These are phyloP conservation scores for Morus bassanus DNA, from an alignment of 2,797 vertebrate genomes.

Conservation along the genomic window DNA sequence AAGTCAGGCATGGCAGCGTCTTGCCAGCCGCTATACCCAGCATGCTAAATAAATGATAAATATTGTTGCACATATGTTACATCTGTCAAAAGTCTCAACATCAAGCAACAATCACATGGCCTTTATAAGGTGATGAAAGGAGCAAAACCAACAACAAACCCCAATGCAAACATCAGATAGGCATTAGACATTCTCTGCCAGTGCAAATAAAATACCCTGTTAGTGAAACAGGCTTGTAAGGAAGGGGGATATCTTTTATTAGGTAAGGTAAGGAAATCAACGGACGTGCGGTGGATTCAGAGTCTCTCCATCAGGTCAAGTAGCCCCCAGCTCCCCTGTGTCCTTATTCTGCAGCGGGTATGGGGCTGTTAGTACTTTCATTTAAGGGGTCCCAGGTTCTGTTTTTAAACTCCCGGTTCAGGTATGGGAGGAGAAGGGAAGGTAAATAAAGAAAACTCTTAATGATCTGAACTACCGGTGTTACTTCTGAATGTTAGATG, in stretches of 20 bases:
- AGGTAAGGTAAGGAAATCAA: background rate
- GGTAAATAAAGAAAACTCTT: background rate
- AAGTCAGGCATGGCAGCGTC: constrained; percentile 57
- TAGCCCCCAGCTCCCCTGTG: background rate
- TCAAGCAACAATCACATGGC: constrained; percentile 14
- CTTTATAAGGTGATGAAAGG: constrained; percentile 55
- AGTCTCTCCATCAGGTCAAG: background rate
- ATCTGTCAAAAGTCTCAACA: constrained; percentile 48
- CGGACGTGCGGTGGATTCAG: background rate
- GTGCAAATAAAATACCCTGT: background rate
- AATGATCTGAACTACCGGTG: fast-evolving
- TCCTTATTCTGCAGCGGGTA: background rate
- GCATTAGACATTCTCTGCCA: background rate
- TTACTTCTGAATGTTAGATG: background rate
- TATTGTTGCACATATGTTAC: constrained; percentile 60
- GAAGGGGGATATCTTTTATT: background rate
- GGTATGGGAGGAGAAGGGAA: background rate
- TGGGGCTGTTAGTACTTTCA: background rate
- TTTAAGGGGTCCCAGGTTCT: background rate
- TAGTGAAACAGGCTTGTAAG: background rate
- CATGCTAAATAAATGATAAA: constrained; percentile 67
- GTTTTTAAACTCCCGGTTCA: background rate
- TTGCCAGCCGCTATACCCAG: constrained; percentile 48
- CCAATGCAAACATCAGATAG: background rate
- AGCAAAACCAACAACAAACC: constrained; percentile 50